phyloP scores from a whole-genome alignment of 2,113 vertebrate genomes.

The Pterocles burchelli region DNA sequence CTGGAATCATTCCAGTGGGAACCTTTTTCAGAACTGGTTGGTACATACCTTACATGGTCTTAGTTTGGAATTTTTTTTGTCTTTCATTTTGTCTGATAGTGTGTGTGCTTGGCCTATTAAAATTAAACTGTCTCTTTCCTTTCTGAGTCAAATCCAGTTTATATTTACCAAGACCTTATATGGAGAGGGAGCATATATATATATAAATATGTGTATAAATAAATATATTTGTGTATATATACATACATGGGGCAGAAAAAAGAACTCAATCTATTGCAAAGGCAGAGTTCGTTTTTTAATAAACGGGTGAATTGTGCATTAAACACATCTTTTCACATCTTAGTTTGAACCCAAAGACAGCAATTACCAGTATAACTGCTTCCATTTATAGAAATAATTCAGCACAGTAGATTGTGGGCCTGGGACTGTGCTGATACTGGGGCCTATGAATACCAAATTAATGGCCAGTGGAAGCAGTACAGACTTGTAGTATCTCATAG shows the following conservation, averaged over 20 bases:
- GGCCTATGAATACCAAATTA: not conserved
- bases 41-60: slow-evolving; percentile 79
- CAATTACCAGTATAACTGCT: not conserved
- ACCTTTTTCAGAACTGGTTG: slow-evolving; percentile 69
- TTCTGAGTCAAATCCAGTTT: slow-evolving; percentile 25
- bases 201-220: not conserved
- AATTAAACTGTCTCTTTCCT: slow-evolving; percentile 50
- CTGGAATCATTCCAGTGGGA: slow-evolving; percentile 78
- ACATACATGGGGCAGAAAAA: not conserved
- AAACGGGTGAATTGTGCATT: not conserved
- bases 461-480: not conserved
- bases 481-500: not conserved
- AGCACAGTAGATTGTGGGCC: not conserved
- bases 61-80: slow-evolving; percentile 20
- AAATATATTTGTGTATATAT: not conserved
- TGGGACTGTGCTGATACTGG: not conserved
- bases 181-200: not conserved
- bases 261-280: not conserved
- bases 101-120: slow-evolving; percentile 63
- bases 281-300: not conserved
- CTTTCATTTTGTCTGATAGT: slow-evolving; percentile 61
- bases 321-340: not conserved
- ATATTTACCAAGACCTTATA: slow-evolving; percentile 70
- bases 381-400: slow-evolving; percentile 48
- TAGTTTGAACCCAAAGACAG: slow-evolving; percentile 14